Evolutionary conservation across 2,888 invertebrate genomes (phyloP), one percentile per base, ranked within the genome.

Genomic region (Cenopis cana): DNA sequence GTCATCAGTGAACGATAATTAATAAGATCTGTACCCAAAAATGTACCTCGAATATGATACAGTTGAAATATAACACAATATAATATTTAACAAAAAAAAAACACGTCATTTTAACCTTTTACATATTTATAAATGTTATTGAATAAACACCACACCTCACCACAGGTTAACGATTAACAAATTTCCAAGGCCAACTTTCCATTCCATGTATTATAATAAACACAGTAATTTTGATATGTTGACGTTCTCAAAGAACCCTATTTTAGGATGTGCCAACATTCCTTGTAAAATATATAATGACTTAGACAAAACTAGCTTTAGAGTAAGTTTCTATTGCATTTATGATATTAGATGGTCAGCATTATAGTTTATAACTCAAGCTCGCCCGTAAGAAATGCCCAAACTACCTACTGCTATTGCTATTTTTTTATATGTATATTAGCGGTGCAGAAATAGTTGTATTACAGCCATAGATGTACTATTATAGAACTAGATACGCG

Each of bases 231-330:
- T 36, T 20, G 2, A 54, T 14, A 24, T 11, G 24, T 1, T n/a
- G 29, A 46, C n/a, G n/a, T 55, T 36, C 12, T 49, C 29, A 17
- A 29, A 55, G 8, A 10, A 50, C 49, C 59, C 24, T 59, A 59
- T 67, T 64, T 54, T 41, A 38, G 18, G 8, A 14, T 24, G 49
- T 67, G 36, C 36, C n/a, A 33, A 57, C 20, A 67, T 67, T 67
- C 66, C 49, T 20, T 67, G 14, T 33, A 1, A 8, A 33, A 5
- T 5, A 33, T 5, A 8, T 33, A 33, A 33, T 11, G 29, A 46
- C 12, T 29, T 36, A 14, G 20, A 33, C 36, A 56, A 29, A 18
- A 12, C 18, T 33, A 56, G 56, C 46, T 46, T n/a, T 9, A 46
- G n/a, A n/a, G 1, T n/a, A 10, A 55, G 33, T 33, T 56, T 33